Percentiles rank a stretch among this genome's conserved stretches.
phyloP scores from a whole-genome alignment of 64 coral and sea anemone genomes.

The Pachyseris speciosa region DNA sequence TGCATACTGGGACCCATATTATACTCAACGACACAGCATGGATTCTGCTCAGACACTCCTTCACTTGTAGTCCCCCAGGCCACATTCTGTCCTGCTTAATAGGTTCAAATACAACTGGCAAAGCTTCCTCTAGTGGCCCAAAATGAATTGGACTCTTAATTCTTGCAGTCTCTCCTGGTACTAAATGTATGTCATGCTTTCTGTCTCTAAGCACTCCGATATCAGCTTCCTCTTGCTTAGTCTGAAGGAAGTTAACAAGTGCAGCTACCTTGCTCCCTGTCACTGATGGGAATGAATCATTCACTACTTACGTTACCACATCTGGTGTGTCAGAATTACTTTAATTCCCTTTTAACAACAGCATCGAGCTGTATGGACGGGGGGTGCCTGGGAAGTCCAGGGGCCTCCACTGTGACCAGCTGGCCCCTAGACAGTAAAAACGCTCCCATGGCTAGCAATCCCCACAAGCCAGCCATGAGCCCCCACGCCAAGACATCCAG shows the following conservation, averaged over 20 bases:
- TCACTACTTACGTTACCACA: background rate
- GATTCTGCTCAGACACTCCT: background rate
- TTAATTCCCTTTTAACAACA: background rate
- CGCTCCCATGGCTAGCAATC: no score
- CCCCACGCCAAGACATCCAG: no score
- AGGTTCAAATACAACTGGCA: background rate
- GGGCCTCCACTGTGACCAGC: no score
- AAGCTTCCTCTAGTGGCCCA: background rate
- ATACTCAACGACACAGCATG: background rate
- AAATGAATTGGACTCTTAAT: background rate
- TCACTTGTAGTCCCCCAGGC: background rate
- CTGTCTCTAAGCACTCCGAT: background rate
- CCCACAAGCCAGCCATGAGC: no score
- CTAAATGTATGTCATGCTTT: background rate
- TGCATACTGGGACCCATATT: background rate
- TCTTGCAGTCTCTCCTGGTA: background rate
- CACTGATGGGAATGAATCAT: background rate
- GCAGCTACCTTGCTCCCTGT: background rate
- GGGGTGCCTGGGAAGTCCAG: no score
- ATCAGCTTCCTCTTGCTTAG: background rate
- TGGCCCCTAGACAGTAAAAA: no score
- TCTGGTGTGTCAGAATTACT: background rate
- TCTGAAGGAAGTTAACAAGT: constrained; percentile 24
- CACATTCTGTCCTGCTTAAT: background rate
- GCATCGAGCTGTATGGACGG: no score